Base-by-base conservation (phyloP, 2,113 vertebrate species). In the Oncorhynchus nerka region DNA sequence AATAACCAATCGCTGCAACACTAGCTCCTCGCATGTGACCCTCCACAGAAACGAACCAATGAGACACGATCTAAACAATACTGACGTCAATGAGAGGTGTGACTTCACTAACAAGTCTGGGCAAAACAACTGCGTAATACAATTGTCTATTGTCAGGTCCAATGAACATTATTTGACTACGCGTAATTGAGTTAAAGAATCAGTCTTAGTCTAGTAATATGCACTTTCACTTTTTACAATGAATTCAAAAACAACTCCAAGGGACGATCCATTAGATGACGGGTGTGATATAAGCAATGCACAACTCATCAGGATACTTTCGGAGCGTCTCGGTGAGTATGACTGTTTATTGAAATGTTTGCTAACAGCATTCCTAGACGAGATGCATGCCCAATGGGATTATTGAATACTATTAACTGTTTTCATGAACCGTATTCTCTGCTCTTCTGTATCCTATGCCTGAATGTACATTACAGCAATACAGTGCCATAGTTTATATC, bases 241-340 rank as follows among this genome's bases (percentile, higher is more conserved):
- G 78, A 71, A 55, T 71, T 34, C 68, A 28, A 39, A 67, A 16
- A 12, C 34, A 49, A 49, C 73, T 61, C 48, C 28, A 32, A 68
- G 16, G 68, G 77, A 81, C 65, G 48, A 67, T 61, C 45, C 16
- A 30, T 12, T 16, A 15, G 70, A 70, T 5, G 79, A 71, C 13
- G 80, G 81, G 83, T 78, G 55, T 16, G 57, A 73, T 11, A 77
- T 87, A 6, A 84, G 80, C 68, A 82, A 87, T 71, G 80, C 85
- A 0, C 82, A 89, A 19, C 26, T 87, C 0, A 69, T 87, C 59
- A 57, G 71, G 16, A 49, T 84, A 9, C 6, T 78, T 19, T 78
- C 67, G 1, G 78, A 85, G 7, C 26, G 68, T 45, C 71, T 76
- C 71, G 34, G 28, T 75, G 28, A 68, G 39, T 68, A 26, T 55